These are phyloP conservation scores for Ictidomys tridecemlineatus DNA, from an alignment of 2,113 vertebrate genomes.

Conservation along the genomic window DNA sequence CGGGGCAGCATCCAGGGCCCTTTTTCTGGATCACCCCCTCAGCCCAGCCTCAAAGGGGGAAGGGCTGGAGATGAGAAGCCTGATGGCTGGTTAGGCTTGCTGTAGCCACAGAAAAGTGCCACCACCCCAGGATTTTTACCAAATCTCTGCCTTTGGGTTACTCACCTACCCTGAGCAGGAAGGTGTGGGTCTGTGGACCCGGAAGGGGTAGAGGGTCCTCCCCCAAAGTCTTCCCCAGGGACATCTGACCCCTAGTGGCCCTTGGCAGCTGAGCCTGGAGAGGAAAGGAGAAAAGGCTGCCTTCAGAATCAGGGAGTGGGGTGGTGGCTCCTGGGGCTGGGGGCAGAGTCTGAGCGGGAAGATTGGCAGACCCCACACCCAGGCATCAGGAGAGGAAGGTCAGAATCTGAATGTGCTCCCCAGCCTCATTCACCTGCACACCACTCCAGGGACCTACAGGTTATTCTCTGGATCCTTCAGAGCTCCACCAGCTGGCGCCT, in stretches of 20 bases:
- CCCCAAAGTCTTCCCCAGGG: background rate
- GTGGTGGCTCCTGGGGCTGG: background rate
- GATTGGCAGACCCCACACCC: background rate
- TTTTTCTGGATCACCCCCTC: background rate
- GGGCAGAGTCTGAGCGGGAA: background rate
- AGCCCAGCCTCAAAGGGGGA: background rate
- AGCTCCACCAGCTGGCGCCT: background rate
- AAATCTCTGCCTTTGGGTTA: background rate
- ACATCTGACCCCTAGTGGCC: background rate
- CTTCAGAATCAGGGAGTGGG: background rate
- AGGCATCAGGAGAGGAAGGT: background rate
- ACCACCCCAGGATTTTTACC: background rate
- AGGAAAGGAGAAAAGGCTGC: background rate
- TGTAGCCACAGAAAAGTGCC: background rate
- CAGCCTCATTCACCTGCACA: background rate
- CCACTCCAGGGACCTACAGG: background rate
- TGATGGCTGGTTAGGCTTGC: background rate
- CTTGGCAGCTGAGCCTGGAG: background rate
- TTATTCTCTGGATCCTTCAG: background rate
- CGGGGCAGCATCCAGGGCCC: background rate
- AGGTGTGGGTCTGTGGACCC: background rate
- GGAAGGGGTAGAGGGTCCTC: background rate
- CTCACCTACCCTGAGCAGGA: constrained; percentile 19
- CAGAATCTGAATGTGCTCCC: background rate
- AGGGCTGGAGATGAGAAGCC: background rate